Evolutionary conservation across 1,140 invertebrate genomes (phyloP).

Genomic region (Drosophila lini): DNA sequence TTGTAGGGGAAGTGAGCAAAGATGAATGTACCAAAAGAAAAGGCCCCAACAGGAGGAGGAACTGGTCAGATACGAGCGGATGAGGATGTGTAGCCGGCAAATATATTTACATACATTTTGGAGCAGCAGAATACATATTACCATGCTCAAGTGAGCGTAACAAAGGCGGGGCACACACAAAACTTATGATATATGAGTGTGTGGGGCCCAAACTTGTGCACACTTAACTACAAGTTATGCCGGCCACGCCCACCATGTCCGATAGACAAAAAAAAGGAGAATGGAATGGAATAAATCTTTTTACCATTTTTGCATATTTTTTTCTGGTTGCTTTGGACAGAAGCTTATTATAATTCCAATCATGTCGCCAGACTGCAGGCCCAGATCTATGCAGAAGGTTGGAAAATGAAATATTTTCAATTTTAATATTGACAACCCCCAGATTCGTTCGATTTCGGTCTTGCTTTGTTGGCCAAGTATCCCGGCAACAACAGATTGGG

Average conservation of each 20-base stretch:
- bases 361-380: constrained; percentile 52
- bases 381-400: constrained; percentile 35
- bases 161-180: constrained; percentile 45
- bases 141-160: constrained; percentile 51
- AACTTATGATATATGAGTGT: constrained; percentile 50
- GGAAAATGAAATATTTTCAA: constrained; percentile 67
- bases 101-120: constrained; percentile 30
- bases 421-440: constrained; percentile 64
- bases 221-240: constrained; percentile 48
- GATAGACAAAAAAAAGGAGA: constrained; percentile 34
- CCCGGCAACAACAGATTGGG: constrained; percentile 26
- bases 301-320: constrained; percentile 6
- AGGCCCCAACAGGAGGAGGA: background rate
- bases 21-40: constrained; percentile 14
- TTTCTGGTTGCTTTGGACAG: constrained; percentile 7
- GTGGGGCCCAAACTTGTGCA: constrained; percentile 29
- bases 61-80: background rate
- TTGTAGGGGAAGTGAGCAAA: background rate
- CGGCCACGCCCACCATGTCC: constrained; percentile 25
- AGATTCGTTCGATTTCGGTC: constrained; percentile 14
- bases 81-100: constrained; percentile 5
- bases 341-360: constrained; percentile 76
- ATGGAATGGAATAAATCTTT: constrained; percentile 51
- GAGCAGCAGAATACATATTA: constrained; percentile 36
- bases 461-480: constrained; percentile 9